Evolutionary conservation across 2,113 vertebrate genomes (phyloP).

Genomic region (Amazona guildingii): DNA sequence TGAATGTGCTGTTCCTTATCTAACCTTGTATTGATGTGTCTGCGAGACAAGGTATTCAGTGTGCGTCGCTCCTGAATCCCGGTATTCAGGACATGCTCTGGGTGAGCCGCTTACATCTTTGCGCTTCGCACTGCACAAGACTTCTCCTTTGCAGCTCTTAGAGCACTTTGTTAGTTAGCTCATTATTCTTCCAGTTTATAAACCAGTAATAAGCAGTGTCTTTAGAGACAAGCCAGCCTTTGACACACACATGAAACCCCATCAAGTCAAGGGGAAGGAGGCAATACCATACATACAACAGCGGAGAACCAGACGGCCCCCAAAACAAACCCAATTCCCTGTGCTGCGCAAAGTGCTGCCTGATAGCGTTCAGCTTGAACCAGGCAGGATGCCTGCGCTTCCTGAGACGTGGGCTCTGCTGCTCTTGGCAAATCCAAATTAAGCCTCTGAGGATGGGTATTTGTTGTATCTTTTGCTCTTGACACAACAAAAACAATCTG

Average conservation of each 20-base stretch:
- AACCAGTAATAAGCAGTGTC: not conserved
- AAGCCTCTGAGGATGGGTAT: constrained; percentile 7
- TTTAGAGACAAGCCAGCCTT: not conserved
- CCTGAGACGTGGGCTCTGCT: not conserved
- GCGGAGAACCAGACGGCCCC: constrained; percentile 16
- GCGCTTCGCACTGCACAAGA: rapidly evolving
- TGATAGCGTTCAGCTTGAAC: not conserved
- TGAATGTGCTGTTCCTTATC: not conserved
- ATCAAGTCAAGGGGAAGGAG: not conserved
- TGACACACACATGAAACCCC: not conserved
- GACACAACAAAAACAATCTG: not conserved
- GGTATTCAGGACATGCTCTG: not conserved
- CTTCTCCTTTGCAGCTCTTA: not conserved
- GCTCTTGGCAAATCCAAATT: constrained; percentile 12
- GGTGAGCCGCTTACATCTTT: not conserved
- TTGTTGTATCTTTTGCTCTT: constrained; percentile 26
- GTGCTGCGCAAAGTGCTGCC: not conserved
- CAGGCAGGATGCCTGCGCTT: not conserved
- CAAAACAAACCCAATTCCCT: constrained; percentile 19
- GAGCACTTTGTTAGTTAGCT: not conserved
- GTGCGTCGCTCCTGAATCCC: not conserved
- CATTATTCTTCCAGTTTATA: not conserved
- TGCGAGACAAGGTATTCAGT: not conserved
- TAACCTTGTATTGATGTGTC: not conserved
- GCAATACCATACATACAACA: not conserved